A percentile compares a stretch with the other conserved stretches of the same genome.
Conservation (phyloP, 2,113 vertebrate genomes). For the Dicerorhinus sumatrensis region DNA sequence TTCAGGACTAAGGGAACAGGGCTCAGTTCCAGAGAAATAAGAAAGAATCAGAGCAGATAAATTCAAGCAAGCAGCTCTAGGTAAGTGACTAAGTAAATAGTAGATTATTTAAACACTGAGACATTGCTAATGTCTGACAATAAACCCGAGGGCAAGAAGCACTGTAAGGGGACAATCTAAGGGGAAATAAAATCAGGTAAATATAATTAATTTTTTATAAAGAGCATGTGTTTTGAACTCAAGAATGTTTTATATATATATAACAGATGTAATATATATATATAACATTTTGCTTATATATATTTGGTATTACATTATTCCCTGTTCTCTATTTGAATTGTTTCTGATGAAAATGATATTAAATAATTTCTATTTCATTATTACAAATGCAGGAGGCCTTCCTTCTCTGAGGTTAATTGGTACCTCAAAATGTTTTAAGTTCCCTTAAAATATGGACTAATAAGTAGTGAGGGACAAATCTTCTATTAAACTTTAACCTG, state of each 20-base stretch:
- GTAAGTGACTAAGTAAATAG: not conserved
- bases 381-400: not conserved
- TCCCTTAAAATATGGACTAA: not conserved
- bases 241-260: not conserved
- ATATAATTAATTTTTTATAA: not conserved
- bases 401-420: not conserved
- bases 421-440: constrained; percentile 17
- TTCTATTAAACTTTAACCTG: not conserved
- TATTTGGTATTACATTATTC: constrained; percentile 2
- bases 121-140: not conserved
- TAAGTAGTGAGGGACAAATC: not conserved
- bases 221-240: not conserved
- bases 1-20: not conserved
- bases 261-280: not conserved
- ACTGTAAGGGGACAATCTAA: not conserved
- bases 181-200: not conserved
- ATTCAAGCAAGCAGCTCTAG: not conserved
- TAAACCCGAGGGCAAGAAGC: not conserved
- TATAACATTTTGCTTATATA: not conserved
- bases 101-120: not conserved
- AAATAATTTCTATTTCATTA: not conserved
- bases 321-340: not conserved
- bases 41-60: not conserved
- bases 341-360: constrained; percentile 50
- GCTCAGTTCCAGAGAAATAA: not conserved